phyloP scores from a whole-genome alignment of 2,797 vertebrate species.

The Chaetodon trifasciatus region DNA sequence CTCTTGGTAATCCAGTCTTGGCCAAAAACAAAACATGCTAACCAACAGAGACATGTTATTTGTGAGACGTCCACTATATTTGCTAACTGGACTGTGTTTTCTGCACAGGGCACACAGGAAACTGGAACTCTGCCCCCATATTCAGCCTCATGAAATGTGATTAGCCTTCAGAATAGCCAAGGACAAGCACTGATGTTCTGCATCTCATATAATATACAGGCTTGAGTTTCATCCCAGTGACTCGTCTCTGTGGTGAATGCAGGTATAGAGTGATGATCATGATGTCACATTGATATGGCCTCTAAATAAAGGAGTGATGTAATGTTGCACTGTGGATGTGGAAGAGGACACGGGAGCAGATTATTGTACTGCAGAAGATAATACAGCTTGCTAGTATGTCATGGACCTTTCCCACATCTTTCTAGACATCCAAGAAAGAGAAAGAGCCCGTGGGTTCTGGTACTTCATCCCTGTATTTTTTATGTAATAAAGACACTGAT shows the following conservation, averaged over 20 bases:
- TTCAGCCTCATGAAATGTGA: slow-evolving; percentile 69
- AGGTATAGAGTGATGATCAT: slow-evolving; percentile 72
- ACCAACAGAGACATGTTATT: slow-evolving; percentile 7
- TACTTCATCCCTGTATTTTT: slow-evolving; percentile 26
- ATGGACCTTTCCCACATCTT: slow-evolving; percentile 66
- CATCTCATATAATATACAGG: slow-evolving; percentile 64
- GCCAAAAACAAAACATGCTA: slow-evolving; percentile 7
- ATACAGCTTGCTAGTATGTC: slow-evolving; percentile 58
- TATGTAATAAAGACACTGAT: slow-evolving; percentile 41
- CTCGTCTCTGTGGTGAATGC: slow-evolving; percentile 65
- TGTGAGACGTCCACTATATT: slow-evolving; percentile 31
- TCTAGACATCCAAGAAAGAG: slow-evolving; percentile 48
- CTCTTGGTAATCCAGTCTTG: neutral
- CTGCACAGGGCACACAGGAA: slow-evolving; percentile 45
- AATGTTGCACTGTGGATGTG: slow-evolving; percentile 67
- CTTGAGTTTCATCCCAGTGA: slow-evolving; percentile 68
- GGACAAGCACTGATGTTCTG: slow-evolving; percentile 59
- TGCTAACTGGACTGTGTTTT: slow-evolving; percentile 29
- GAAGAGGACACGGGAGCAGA: slow-evolving; percentile 51
- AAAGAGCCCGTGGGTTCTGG: slow-evolving; percentile 61
- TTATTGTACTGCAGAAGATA: slow-evolving; percentile 70
- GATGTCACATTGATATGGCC: slow-evolving; percentile 78
- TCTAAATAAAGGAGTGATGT: slow-evolving; percentile 80
- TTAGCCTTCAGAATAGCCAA: slow-evolving; percentile 61
- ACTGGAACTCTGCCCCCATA: slow-evolving; percentile 50